Conservation (phyloP, 2,888 invertebrate species). For the Silvanus unidentatus region DNA sequence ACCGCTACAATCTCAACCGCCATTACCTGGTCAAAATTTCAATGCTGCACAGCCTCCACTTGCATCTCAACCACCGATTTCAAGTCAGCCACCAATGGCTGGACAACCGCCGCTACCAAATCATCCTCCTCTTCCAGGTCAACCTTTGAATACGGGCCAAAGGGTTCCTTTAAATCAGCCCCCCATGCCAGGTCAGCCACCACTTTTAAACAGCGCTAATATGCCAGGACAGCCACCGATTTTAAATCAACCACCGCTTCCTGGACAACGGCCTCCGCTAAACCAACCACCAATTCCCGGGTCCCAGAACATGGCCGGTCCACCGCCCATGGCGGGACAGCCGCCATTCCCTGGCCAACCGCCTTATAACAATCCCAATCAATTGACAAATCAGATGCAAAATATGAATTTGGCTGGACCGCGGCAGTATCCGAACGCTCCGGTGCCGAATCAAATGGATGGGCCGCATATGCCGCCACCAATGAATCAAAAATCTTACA, state of each 20-base stretch:
- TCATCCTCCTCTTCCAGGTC: conserved; percentile 16
- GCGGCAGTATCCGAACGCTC: conserved; percentile 32
- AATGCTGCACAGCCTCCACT: conserved; percentile 1
- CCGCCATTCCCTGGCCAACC: conserved; percentile 11
- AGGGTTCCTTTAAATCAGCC: conserved; percentile 1
- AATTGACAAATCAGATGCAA: conserved; percentile 44
- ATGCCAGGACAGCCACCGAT: conserved; percentile 13
- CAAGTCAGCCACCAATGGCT: conserved; percentile 30
- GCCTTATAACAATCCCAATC: conserved; percentile 24
- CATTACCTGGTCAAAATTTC: conserved; percentile 16
- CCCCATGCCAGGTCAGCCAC: conserved; percentile 4
- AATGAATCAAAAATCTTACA: conserved; percentile 26
- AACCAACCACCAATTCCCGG: conserved; percentile 3
- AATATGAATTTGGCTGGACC: conserved; percentile 42
- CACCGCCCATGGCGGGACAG: conserved; percentile 4
- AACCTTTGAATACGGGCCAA: conserved; percentile 14
- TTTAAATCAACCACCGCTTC: conserved; percentile 6
- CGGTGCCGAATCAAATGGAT: conserved; percentile 31
- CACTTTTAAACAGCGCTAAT: neutral
- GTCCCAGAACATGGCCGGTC: neutral
- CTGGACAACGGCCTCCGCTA: conserved; percentile 10
- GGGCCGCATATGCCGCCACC: conserved; percentile 51
- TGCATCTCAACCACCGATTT: conserved; percentile 12
- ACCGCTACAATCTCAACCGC: conserved; percentile 27
- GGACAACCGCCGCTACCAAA: conserved; percentile 4